phyloP scores from a whole-genome alignment of 1,140 invertebrate species.

The Aphelinus certus region DNA sequence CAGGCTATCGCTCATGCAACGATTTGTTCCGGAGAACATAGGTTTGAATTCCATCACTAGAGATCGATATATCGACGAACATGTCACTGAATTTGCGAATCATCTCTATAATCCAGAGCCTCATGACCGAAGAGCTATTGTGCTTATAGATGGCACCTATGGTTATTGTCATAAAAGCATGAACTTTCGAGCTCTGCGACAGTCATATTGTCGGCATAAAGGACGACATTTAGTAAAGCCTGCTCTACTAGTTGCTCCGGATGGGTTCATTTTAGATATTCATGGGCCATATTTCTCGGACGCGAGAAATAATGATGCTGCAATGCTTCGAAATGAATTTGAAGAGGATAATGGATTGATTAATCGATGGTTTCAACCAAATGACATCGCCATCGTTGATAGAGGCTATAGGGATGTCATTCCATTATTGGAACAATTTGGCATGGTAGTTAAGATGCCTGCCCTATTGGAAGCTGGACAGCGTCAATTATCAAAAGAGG shows the following conservation, averaged over 20 bases:
- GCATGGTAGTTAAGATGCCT: slow-evolving; percentile 29
- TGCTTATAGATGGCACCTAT: slow-evolving; percentile 3
- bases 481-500: slow-evolving; percentile 34
- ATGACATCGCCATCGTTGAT: not conserved
- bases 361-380: not conserved
- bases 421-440: slow-evolving; percentile 1
- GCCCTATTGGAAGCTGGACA: slow-evolving; percentile 25
- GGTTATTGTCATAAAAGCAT: not conserved
- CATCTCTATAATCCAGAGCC: not conserved
- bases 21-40: slow-evolving; percentile 18
- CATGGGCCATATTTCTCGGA: slow-evolving; percentile 15
- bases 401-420: slow-evolving; percentile 9
- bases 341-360: not conserved
- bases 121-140: not conserved
- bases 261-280: slow-evolving; percentile 15
- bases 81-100: slow-evolving; percentile 3
- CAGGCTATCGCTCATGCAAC: slow-evolving; percentile 24
- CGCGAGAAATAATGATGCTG: not conserved
- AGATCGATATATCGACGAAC: not conserved
- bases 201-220: slow-evolving; percentile 16
- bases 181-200: not conserved
- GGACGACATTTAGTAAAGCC: slow-evolving; percentile 10
- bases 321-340: not conserved
- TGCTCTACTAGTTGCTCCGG: not conserved
- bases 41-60: not conserved